A percentile compares a stretch with the other conserved stretches of the same genome.
Evolutionary conservation across 2,113 vertebrate species (phyloP).

Genomic region (Arenaria interpres): DNA sequence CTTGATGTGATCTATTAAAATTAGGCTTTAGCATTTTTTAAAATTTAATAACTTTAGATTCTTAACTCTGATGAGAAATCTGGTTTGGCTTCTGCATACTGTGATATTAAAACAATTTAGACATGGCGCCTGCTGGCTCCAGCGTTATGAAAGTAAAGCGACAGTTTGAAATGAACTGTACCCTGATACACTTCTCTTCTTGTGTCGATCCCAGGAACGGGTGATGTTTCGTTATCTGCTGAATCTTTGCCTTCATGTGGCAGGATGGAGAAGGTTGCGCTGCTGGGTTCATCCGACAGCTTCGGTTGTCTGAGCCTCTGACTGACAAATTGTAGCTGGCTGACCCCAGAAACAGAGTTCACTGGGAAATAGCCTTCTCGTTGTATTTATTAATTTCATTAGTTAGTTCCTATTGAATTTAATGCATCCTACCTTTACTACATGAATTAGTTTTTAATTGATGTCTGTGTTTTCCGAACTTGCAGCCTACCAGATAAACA

Average conservation of each 20-base stretch:
- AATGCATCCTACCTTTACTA: neutral
- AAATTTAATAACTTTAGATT: neutral
- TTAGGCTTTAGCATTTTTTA: neutral
- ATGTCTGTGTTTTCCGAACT: neutral
- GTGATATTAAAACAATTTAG: neutral
- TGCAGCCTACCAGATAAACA: neutral
- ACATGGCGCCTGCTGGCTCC: neutral
- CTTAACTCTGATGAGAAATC: neutral
- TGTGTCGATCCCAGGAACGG: neutral
- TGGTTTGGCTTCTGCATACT: neutral
- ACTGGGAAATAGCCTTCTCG: neutral
- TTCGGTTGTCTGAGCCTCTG: neutral
- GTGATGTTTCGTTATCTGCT: neutral
- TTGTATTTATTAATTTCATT: neutral
- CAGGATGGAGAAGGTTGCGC: neutral
- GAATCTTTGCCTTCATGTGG: neutral
- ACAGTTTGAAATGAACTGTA: neutral
- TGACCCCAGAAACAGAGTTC: neutral
- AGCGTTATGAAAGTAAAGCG: neutral
- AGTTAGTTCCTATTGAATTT: neutral
- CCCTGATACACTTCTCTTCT: neutral
- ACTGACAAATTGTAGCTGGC: conserved; percentile 8
- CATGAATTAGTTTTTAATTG: neutral
- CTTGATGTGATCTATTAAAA: neutral
- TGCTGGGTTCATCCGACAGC: fast-evolving